Conservation (phyloP, 2,113 vertebrate species). For the Scartelaos histophorus region DNA sequence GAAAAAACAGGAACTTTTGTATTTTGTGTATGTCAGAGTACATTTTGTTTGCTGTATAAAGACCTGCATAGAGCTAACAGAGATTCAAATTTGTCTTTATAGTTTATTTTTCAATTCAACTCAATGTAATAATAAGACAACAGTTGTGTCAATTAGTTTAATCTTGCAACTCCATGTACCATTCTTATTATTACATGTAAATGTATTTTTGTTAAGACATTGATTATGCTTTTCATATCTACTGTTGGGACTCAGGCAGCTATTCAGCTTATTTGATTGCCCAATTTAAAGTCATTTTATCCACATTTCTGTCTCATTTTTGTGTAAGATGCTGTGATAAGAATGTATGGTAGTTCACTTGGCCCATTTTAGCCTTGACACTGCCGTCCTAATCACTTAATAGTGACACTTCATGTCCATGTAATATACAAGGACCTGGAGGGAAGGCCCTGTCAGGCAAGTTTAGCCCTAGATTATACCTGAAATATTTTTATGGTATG, state of each 20-base stretch:
- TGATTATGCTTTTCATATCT: not conserved
- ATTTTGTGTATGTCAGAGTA: not conserved
- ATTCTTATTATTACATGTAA: not conserved
- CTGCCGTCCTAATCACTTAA: no score
- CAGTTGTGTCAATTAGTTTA: not conserved
- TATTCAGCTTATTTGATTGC: not conserved
- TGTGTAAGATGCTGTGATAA: not conserved
- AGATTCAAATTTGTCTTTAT: not conserved
- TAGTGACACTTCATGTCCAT: no score
- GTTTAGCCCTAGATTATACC: not conserved
- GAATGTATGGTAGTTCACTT: not conserved
- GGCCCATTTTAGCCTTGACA: not conserved
- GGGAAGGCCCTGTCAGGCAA: no score
- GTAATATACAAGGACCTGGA: no score
- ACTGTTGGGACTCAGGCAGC: no score
- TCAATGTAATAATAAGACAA: not conserved
- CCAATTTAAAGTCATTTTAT: not conserved
- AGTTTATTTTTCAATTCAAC: not conserved
- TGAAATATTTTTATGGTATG: not conserved
- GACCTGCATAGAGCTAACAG: not conserved
- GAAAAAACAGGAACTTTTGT: constrained; percentile 5
- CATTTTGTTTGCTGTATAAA: not conserved
- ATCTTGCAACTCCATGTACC: not conserved
- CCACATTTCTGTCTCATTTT: not conserved
- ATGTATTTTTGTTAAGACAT: not conserved